These are phyloP conservation scores for Biston stratarius DNA, from an alignment of 2,888 invertebrate species.

Conservation along the genomic window DNA sequence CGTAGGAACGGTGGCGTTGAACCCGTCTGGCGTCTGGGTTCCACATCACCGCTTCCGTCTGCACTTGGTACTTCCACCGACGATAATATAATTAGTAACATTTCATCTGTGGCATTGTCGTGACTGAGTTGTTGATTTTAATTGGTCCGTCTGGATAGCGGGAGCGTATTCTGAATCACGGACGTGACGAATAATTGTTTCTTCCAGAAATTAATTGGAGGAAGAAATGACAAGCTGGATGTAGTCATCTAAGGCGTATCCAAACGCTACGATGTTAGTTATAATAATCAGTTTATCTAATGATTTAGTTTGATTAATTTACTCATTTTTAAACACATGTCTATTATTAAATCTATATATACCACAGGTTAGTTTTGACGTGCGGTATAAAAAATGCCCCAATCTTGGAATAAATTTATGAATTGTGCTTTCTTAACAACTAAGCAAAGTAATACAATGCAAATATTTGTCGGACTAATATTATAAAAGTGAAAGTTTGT, in stretches of 20 bases:
- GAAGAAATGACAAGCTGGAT: conserved; percentile 1
- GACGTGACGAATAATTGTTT: neutral
- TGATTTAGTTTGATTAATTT: neutral
- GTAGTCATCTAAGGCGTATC: neutral
- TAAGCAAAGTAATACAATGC: too few relatives aligned
- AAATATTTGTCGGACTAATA: too few relatives aligned
- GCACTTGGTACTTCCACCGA: conserved; percentile 9
- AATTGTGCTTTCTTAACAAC: too few relatives aligned
- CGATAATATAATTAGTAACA: neutral
- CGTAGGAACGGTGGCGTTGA: conserved; percentile 20
- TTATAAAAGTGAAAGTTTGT: too few relatives aligned
- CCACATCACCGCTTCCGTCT: conserved; percentile 26
- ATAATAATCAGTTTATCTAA: neutral
- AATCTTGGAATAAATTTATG: too few relatives aligned
- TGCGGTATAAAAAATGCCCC: too few relatives aligned
- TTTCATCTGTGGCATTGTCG: conserved; percentile 8
- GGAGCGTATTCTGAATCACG: conserved; percentile 13
- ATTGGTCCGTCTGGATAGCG: conserved; percentile 14
- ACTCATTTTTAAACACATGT: neutral
- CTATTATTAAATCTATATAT: too few relatives aligned
- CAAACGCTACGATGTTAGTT: neutral
- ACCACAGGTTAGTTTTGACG: too few relatives aligned
- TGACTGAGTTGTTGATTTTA: conserved; percentile 13
- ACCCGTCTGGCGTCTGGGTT: conserved; percentile 30
- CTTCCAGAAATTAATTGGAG: conserved; percentile 6